Base-by-base conservation (phyloP, 2,888 invertebrate genomes). In the Volucella inflata region DNA sequence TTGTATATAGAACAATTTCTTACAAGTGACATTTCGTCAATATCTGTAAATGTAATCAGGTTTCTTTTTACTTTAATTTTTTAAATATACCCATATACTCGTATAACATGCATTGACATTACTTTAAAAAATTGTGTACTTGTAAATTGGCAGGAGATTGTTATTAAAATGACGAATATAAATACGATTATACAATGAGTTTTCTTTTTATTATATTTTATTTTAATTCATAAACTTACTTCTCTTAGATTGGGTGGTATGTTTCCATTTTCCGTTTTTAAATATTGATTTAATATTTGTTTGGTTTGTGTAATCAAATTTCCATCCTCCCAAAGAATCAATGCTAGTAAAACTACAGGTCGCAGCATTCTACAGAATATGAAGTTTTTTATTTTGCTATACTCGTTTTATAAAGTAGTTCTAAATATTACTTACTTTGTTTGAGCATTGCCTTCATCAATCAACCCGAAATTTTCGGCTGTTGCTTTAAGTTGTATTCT, bases 261-360 rank as follows among this genome's bases (percentile, higher is more conserved):
- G 9, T 89, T 89, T 0, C 89, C 89, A 0, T 91, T 91, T 75
- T 90, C 90, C 75, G 91, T 91, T 36, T 89, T 90, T 4, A 92
- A 72, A 88, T 89, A 91, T 75, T 92, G 90, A 85, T 92, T 91
- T 9, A 92, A 87, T 88, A 92, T 90, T 83, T 90, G 89, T 87
- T 91, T 92, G 0, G 92, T 90, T 87, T 91, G 91, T 38, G 88
- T 88, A 42, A 92, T 92, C 46, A 91, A 91, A 16, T 91, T 91
- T 36, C 89, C 90, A 70, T 92, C 92, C 87, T 92, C 92, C 92
- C 92, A 92, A 8, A 92, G 87, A 14, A 92, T 91, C 2, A 92
- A 91, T 0, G 92, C 90, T 46, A 92, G 76, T 17, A 92, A 83
- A 46, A 92, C 90, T 84, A 91, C 91, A 0, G 92, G 91, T 30